Base-by-base conservation (phyloP, 2,888 invertebrate genomes). In the Baccha elongata region DNA sequence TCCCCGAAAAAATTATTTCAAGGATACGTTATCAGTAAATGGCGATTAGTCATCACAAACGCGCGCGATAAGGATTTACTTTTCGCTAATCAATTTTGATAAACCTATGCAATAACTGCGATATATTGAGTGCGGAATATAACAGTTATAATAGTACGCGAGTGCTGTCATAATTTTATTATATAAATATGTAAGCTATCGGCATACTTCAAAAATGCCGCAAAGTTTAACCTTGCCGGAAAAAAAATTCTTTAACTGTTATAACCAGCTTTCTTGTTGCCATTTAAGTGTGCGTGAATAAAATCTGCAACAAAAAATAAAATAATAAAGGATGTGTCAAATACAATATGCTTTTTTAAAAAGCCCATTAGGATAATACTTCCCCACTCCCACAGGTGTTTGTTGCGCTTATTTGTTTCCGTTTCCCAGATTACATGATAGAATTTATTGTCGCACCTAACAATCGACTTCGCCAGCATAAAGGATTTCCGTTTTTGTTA, bases 11-110 rank as follows among this genome's bases (percentile, higher is more conserved):
- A 68, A 62, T n/a, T 53, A 64, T 69, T 78, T 83, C 83, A 83
- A 83, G 78, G 83, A 83, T 83, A 78, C 73, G 68, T 72, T 83
- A 83, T 83, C 83, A 83, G 83, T 83, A 78, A 78, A 78, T 72
- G 68, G 44, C 78, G 83, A 83, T 83, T 78, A 83, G 78, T 78
- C 83, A 78, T 62, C 46, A 50, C 40, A 72, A 83, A 68, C 76
- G 72, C 78, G 78, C 78, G 83, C 73, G 58, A 72, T 72, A 64
- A 46, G 35, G 53, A 65, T 50, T 52, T 44, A 60, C 44, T 44
- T 60, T 44, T 19, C 29, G 17, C 44, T 29, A 60, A 44, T 42
- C 60, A 19, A 32, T 19, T 42, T 40, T n/a, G 35, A 37, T 53
- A n/a, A n/a, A n/a, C n/a, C n/a, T n/a, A 53, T 4, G 15, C 17